phyloP scores from a whole-genome alignment of 2,888 invertebrate species.

The Nymphalis c-album region DNA sequence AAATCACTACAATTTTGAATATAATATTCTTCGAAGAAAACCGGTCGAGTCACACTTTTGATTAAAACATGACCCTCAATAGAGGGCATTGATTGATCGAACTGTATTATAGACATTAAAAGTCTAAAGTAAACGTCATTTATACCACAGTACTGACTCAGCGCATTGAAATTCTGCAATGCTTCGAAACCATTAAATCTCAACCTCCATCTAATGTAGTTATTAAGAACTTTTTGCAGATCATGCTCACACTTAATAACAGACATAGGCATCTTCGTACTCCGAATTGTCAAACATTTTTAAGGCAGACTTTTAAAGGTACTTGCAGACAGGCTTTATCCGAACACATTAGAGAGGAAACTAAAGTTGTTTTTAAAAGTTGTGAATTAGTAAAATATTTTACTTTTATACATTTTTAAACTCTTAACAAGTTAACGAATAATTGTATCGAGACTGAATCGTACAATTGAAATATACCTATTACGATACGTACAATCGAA shows the following conservation, averaged over 20 bases:
- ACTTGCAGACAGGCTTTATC: too few relatives aligned
- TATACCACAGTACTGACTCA: slow-evolving; percentile 32
- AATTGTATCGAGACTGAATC: slow-evolving; percentile 24
- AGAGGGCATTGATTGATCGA: slow-evolving; percentile 34
- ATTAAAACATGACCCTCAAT: slow-evolving; percentile 33
- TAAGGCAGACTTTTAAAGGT: too few relatives aligned
- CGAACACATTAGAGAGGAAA: too few relatives aligned
- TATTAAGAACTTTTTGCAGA: not conserved
- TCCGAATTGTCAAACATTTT: too few relatives aligned
- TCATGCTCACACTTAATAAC: not conserved
- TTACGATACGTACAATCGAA: slow-evolving; percentile 58
- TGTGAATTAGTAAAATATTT: too few relatives aligned
- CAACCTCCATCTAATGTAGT: not conserved
- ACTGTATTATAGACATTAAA: slow-evolving; percentile 33
- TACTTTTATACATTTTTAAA: not conserved
- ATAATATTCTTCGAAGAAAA: slow-evolving; percentile 19
- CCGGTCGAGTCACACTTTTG: slow-evolving; percentile 34
- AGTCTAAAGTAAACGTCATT: slow-evolving; percentile 36
- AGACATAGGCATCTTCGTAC: too few relatives aligned
- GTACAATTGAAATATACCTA: slow-evolving; percentile 30
- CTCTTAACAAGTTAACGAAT: slow-evolving; percentile 21
- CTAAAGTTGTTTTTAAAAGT: too few relatives aligned
- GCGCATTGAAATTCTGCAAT: slow-evolving; percentile 13
- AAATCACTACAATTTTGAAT: slow-evolving; percentile 23
- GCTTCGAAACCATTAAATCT: not conserved